Evolutionary conservation across 1,140 invertebrate species (phyloP), one percentile per base, ranked within the genome.

Genomic region (Cyphomyrmex costatus): DNA sequence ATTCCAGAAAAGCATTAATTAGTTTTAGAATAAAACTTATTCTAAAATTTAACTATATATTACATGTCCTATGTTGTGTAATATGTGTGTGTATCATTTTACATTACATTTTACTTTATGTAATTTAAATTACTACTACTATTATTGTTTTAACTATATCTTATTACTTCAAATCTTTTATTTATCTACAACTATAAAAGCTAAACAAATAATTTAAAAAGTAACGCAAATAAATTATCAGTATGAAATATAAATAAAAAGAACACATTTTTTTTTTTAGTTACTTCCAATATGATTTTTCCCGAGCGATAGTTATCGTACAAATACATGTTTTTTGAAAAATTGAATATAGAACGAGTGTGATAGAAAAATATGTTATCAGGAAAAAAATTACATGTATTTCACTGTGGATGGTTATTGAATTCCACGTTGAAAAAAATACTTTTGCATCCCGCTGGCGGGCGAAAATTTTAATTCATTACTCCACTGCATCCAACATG

Each of bases 401-500:
- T 78, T 65, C 36, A 36, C 24, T 30, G 27, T 30, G 30, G n/a
- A n/a, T 56, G 61, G 61, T 68, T 80, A 80, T 68, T 33, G 61
- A 80, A 68, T 80, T 53, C 8, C 63, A 27, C 21, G 46, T 36
- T 53, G 21, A 12, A 68, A 68, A 79, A 88, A 88, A 88, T 87
- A 68, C 53, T 63, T 87, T 87, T 33, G 30, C 46, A 12, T 87
- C 42, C 87, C 85, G 61, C 61, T 71, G 73, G 1, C 87, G 77
- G 76, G 76, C 65, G 61, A 88, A 87, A 88, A 88, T 87, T 88
- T 88, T 83, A 83, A 87, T 83, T 68, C 7, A 68, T 68, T 58
- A 83, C 65, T 83, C n/a, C 73, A 46, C 24, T 24, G 33, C 63
- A 21, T 12, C 42, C 42, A 60, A 78, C 46, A 58, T n/a, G n/a